Evolutionary conservation across 2,888 invertebrate genomes (phyloP), one percentile per base, ranked within the genome.

Genomic region (Drosophila bunnanda): DNA sequence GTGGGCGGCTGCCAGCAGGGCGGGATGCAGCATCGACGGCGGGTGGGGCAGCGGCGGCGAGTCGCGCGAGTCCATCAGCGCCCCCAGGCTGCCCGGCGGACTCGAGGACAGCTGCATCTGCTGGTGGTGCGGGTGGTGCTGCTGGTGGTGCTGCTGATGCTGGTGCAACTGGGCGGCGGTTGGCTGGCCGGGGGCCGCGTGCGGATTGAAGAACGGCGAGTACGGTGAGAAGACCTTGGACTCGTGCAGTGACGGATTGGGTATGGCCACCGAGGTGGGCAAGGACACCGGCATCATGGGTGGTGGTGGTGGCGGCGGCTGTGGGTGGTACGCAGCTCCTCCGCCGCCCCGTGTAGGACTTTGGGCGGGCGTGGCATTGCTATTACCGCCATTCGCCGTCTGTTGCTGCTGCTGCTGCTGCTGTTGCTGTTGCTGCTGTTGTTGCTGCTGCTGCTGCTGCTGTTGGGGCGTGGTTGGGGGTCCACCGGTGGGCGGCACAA

Each of bases 241-340:
- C 94, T 97, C 97, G 94, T 98, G 98, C 87, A 98, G 94, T 91
- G 97, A 97, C 68, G 98, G 98, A 93, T 98, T 98, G 71, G 98
- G 97, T 92, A 98, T 98, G 92, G 98, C 98, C 91, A 98, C 98
- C 75, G 98, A 97, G 71, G 98, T 98, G 81, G 98, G 98, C 92
- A 98, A 94, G 89, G 97, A 96, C 80, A 96, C 96, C 81, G 96
- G 96, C 93, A 98, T 94, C 93, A 97, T 96, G 66, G 97, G 96
- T 59, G 96, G 95, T 89, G 94, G 92, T 96, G 92, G 91, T 95
- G 92, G 92, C 69, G 90, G 91, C 76, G 91, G 92, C 71, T 92
- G 92, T 76, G 91, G 92, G 74, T 92, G 92, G 53, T 82, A 82
- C 12, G 82, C 67, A 64, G 84, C 76, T 60, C 86, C 84, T 64